These are phyloP conservation scores for Crematogaster levior DNA, from an alignment of 2,888 invertebrate genomes.

Conservation along the genomic window DNA sequence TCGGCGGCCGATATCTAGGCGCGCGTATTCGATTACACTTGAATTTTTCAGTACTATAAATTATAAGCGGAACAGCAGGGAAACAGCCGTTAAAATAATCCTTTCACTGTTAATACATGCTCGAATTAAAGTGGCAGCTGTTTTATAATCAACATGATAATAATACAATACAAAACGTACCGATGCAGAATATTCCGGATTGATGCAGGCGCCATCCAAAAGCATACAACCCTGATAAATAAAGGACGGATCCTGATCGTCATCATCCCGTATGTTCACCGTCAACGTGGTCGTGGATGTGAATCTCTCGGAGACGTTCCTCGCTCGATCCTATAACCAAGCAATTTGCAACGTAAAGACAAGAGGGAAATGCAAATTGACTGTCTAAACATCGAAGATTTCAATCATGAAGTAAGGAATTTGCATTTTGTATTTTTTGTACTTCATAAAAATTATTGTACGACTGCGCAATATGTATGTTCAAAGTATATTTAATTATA, in stretches of 20 bases:
- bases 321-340: constrained; percentile 92
- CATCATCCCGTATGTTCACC: constrained; percentile 94
- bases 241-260: constrained; percentile 96
- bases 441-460: neutral
- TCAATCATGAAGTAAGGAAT: neutral
- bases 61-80: neutral
- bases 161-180: constrained; percentile 86
- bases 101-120: neutral
- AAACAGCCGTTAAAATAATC: neutral
- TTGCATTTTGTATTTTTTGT: neutral
- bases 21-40: constrained; percentile 25
- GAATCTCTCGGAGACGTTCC: constrained; percentile 91
- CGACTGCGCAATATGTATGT: neutral
- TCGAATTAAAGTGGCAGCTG: neutral
- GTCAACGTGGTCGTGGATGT: constrained; percentile 95
- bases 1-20: constrained; percentile 27
- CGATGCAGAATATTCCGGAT: constrained; percentile 94
- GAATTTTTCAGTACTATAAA: constrained; percentile 7
- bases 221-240: constrained; percentile 95
- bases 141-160: neutral
- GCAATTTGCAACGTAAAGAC: constrained; percentile 25
- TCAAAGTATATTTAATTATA: neutral
- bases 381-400: neutral
- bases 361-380: constrained; percentile 1
- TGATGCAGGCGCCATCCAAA: constrained; percentile 93